Evolutionary conservation across 37 sponge, comb jelly and placozoan species (phyloP).

Genomic region (Aphrocallistes beatrix): DNA sequence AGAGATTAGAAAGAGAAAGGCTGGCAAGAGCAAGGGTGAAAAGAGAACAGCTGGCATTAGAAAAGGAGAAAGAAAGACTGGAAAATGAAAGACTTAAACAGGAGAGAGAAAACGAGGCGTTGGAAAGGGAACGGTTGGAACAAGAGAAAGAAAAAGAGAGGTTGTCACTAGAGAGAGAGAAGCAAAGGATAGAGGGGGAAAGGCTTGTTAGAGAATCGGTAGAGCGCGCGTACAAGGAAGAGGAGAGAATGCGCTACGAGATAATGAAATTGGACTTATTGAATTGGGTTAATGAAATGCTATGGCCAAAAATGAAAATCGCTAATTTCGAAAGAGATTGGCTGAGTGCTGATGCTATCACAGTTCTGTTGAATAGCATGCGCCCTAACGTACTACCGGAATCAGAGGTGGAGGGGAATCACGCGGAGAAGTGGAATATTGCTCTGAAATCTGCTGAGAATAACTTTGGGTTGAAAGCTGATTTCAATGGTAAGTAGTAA

Average conservation of each 20-base stretch:
- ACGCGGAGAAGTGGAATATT: neutral
- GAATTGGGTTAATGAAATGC: conserved; percentile 4
- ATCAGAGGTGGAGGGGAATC: neutral
- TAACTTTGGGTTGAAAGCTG: neutral
- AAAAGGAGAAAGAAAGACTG: too few species aligned
- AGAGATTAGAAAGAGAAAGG: neutral
- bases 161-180: too few species aligned
- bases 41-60: too few species aligned
- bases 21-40: too few species aligned
- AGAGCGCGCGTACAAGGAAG: conserved; percentile 7
- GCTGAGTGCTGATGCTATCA: neutral
- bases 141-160: too few species aligned
- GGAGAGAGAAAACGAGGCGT: too few species aligned
- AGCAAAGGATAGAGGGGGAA: too few species aligned
- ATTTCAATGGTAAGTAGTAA: neutral
- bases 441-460: neutral
- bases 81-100: too few species aligned
- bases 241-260: neutral
- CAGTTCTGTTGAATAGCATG: neutral
- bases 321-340: neutral
- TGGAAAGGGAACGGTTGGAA: too few species aligned
- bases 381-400: neutral
- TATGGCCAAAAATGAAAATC: neutral
- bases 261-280: neutral
- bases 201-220: neutral